Percentiles rank a stretch among this genome's conserved stretches.
Conservation (phyloP, 2,888 invertebrate species). For the Lamellibrachia columna region DNA sequence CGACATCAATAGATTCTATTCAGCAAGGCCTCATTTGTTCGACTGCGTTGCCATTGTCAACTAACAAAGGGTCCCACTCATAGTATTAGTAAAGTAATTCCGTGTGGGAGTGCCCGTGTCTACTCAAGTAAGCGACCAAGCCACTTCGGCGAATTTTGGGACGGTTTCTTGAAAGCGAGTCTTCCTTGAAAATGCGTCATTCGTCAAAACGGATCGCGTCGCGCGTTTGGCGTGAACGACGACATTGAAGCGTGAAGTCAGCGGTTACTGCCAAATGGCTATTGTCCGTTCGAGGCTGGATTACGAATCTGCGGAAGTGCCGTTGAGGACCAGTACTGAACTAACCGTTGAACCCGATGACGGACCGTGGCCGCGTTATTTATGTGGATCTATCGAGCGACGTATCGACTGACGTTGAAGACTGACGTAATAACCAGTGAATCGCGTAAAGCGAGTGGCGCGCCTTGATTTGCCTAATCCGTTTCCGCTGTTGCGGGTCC, state of each 20-base stretch:
- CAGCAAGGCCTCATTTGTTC: background rate
- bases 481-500: background rate
- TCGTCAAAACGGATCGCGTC: background rate
- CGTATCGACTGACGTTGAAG: background rate
- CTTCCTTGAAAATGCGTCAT: background rate
- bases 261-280: background rate
- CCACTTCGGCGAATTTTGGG: background rate
- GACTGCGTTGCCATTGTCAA: background rate
- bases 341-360: background rate
- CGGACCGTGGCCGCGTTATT: background rate
- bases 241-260: background rate
- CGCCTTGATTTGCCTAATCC: slow-evolving; percentile 9
- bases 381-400: background rate
- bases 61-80: background rate
- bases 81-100: background rate
- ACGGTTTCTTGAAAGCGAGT: background rate
- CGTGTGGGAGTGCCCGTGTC: background rate
- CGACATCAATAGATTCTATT: background rate
- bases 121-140: too few species aligned
- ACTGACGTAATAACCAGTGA: slow-evolving; percentile 12
- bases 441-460: background rate
- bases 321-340: background rate
- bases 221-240: background rate
- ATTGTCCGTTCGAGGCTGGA: background rate
- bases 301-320: background rate